Conservation (phyloP, 2,888 invertebrate genomes). For the Calameuta filiformis region DNA sequence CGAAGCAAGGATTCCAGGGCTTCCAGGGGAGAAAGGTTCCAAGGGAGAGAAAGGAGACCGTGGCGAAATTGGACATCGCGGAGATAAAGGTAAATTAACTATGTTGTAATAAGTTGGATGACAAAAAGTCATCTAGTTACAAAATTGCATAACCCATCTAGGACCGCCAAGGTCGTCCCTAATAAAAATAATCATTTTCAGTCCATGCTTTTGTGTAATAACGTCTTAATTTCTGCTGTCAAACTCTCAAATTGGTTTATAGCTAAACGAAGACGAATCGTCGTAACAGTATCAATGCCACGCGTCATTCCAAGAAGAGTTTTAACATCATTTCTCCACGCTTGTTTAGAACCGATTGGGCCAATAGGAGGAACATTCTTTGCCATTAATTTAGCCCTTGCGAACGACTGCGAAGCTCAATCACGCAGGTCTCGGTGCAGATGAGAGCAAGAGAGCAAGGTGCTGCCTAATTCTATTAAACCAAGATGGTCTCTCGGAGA, state of each 20-base stretch:
- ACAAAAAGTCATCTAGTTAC: neutral
- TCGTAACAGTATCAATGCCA: neutral
- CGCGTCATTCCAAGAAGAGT: neutral
- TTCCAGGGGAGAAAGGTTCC: constrained; percentile 44
- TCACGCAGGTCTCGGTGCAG: neutral
- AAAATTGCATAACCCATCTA: neutral
- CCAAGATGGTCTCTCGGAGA: neutral
- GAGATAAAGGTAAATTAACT: constrained; percentile 19
- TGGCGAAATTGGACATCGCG: neutral
- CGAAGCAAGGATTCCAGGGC: constrained; percentile 38
- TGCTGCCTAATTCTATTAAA: neutral
- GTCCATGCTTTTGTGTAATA: neutral
- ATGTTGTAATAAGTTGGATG: neutral
- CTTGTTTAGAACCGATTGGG: neutral
- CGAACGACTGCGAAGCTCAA: neutral
- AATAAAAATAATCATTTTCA: neutral
- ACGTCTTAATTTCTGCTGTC: neutral
- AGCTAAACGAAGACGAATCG: neutral
- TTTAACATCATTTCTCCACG: neutral
- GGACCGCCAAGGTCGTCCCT: neutral
- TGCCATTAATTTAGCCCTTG: neutral
- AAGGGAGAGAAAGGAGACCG: constrained; percentile 49
- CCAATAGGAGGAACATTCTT: neutral
- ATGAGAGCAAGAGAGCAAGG: neutral
- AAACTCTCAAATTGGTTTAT: neutral